phyloP scores from a whole-genome alignment of 2,113 vertebrate genomes.

The Thinocorus orbignyianus region DNA sequence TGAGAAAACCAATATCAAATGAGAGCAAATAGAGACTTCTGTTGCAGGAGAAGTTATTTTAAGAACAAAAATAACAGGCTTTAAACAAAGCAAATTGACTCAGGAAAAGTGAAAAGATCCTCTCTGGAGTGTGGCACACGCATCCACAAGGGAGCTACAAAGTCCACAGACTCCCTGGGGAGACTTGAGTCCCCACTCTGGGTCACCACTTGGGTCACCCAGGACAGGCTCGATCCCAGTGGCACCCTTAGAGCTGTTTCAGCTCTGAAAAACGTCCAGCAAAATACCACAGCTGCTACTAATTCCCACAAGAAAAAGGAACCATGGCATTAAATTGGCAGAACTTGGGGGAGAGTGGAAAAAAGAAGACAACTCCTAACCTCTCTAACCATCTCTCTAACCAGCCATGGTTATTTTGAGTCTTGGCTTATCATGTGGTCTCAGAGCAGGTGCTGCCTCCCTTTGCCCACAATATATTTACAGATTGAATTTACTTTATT shows the following conservation, averaged over 20 bases:
- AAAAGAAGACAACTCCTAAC: not conserved
- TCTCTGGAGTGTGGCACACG: not conserved
- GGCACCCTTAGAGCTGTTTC: not conserved
- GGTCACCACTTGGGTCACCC: not conserved
- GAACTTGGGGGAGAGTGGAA: not conserved
- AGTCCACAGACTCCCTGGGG: not conserved
- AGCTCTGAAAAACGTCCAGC: not conserved
- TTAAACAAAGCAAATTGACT: not conserved
- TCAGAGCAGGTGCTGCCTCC: not conserved
- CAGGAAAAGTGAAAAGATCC: not conserved
- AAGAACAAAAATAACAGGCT: not conserved
- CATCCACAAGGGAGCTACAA: not conserved
- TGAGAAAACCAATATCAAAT: not conserved
- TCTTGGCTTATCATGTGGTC: not conserved
- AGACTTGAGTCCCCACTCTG: too few species aligned
- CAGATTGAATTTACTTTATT: constrained; percentile 13
- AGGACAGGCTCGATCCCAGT: not conserved
- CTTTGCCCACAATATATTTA: not conserved
- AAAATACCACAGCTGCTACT: not conserved
- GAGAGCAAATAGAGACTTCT: not conserved
- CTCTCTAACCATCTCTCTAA: not conserved
- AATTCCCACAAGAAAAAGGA: not conserved
- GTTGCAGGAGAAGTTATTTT: not conserved
- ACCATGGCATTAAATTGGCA: not conserved
- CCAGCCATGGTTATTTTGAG: not conserved